Conservation (phyloP, 2,888 invertebrate genomes). For the Nymphalis polychloros region DNA sequence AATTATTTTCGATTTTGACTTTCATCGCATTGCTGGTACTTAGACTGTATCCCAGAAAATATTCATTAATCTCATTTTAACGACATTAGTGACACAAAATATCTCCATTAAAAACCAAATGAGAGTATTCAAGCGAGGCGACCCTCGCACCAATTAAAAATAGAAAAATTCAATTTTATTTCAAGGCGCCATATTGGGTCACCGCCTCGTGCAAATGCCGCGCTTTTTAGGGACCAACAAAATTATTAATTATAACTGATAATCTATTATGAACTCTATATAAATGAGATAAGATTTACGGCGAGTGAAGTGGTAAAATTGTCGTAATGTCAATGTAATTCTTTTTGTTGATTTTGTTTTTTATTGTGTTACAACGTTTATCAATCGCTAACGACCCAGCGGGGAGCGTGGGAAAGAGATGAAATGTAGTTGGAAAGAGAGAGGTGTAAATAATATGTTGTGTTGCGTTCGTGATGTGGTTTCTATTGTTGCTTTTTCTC, state of each 20-base stretch:
- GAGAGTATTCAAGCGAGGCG: slow-evolving; percentile 39
- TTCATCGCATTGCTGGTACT: not conserved
- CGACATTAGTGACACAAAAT: slow-evolving; percentile 41
- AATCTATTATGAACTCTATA: slow-evolving; percentile 44
- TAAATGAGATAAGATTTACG: slow-evolving; percentile 16
- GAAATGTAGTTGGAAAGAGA: slow-evolving; percentile 34
- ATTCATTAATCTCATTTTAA: slow-evolving; percentile 39
- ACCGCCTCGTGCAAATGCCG: slow-evolving; percentile 79
- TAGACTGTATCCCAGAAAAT: slow-evolving; percentile 18
- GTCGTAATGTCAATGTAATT: slow-evolving; percentile 54
- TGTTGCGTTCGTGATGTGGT: slow-evolving; percentile 18
- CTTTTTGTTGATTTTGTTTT: slow-evolving; percentile 75
- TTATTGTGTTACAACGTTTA: slow-evolving; percentile 76
- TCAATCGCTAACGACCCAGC: slow-evolving; percentile 74
- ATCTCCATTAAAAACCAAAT: slow-evolving; percentile 43
- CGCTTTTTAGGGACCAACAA: slow-evolving; percentile 52
- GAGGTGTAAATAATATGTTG: slow-evolving; percentile 5
- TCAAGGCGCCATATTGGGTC: slow-evolving; percentile 70
- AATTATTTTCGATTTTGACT: not conserved
- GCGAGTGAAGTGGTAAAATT: slow-evolving; percentile 32
- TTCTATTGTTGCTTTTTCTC: slow-evolving; percentile 12
- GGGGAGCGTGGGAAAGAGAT: slow-evolving; percentile 56
- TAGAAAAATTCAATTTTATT: slow-evolving; percentile 72
- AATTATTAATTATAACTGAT: slow-evolving; percentile 15
- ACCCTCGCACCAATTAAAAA: slow-evolving; percentile 69